Conservation (phyloP, 2,888 invertebrate genomes). For the Callimorpha dominula region DNA sequence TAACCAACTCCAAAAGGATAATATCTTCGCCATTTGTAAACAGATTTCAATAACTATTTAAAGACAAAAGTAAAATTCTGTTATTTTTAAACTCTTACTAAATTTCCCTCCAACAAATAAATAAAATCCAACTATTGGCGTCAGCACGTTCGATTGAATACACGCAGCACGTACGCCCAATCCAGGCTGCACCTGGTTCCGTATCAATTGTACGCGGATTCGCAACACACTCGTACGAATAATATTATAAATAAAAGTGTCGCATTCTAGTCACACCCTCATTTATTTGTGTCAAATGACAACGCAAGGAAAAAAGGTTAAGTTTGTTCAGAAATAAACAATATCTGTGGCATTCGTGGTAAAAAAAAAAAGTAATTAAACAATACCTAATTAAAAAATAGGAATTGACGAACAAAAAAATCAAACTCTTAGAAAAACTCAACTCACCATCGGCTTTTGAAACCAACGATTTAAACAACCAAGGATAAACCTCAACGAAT, state of each 20-base stretch:
- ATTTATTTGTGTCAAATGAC: background rate
- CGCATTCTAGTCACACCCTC: slow-evolving; percentile 50
- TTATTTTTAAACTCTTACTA: background rate
- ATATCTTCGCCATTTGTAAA: too few relatives aligned
- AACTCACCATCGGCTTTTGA: too few relatives aligned
- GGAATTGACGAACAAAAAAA: too few relatives aligned
- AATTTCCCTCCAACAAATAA: background rate
- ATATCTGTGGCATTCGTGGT: background rate
- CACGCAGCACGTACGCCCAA: slow-evolving; percentile 16
- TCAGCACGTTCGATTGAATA: slow-evolving; percentile 9
- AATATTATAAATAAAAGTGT: slow-evolving; percentile 56
- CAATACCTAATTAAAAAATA: too few relatives aligned
- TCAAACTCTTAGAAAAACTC: too few relatives aligned
- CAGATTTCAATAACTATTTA: too few relatives aligned
- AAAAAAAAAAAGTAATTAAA: background rate
- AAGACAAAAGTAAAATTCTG: too few relatives aligned
- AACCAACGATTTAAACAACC: too few relatives aligned
- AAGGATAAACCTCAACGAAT: too few relatives aligned
- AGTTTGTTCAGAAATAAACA: background rate
- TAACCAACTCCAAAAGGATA: too few relatives aligned
- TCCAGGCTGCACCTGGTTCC: slow-evolving; percentile 50
- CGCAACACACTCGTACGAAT: slow-evolving; percentile 48
- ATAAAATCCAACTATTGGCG: background rate
- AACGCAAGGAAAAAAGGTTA: slow-evolving; percentile 16
- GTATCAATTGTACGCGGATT: slow-evolving; percentile 39